A percentile compares a stretch with the other conserved stretches of the same genome.
Conservation (phyloP, 2,888 invertebrate species). For the Noctua pronuba region DNA sequence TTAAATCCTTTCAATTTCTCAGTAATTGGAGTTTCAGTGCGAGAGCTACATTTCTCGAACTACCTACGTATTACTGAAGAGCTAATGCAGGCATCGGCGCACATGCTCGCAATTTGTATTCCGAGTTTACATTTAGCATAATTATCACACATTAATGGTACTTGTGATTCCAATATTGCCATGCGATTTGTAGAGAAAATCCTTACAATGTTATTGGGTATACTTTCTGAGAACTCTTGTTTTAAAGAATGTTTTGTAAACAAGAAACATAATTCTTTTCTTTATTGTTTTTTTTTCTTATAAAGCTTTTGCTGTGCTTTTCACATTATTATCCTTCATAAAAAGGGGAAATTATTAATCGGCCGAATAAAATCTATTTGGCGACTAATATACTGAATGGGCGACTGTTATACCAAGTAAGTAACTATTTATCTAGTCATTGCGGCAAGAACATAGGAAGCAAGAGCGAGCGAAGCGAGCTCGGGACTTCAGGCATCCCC, state of each 20-base stretch:
- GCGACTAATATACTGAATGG: no score
- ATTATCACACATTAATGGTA: conserved; percentile 18
- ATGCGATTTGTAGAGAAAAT: conserved; percentile 22
- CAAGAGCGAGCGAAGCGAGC: no score
- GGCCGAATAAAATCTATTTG: no score
- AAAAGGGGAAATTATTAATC: no score
- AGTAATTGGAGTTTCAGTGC: conserved; percentile 37
- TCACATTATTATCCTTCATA: not conserved
- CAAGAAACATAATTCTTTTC: no score
- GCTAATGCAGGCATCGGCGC: conserved; percentile 30
- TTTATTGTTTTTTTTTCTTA: not conserved
- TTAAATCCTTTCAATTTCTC: conserved; percentile 36
- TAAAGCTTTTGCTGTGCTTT: not conserved
- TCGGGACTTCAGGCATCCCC: no score
- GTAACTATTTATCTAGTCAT: no score
- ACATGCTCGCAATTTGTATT: conserved; percentile 56
- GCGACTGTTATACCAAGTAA: no score
- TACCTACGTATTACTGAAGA: conserved; percentile 26
- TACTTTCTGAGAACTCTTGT: not conserved
- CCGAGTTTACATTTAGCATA: conserved; percentile 32
- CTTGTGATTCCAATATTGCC: conserved; percentile 40
- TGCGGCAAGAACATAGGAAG: no score
- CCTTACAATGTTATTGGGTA: not conserved
- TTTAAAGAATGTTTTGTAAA: not conserved
- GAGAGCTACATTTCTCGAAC: conserved; percentile 25